Evolutionary conservation across 2,797 vertebrate species (phyloP).

Genomic region (Lagocephalus sceleratus): DNA sequence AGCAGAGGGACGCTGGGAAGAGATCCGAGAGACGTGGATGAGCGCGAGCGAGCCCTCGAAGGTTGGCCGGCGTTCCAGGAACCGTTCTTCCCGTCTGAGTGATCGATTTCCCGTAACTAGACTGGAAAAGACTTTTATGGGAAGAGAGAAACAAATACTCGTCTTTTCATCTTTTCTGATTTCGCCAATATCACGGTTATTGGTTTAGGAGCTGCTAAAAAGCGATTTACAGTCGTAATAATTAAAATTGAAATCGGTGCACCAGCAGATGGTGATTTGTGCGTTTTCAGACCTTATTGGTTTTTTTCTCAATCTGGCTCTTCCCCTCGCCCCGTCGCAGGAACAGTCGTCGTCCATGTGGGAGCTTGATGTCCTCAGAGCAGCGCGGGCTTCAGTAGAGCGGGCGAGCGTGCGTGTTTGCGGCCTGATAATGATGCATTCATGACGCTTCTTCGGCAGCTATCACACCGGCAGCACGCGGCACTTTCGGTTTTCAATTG

Average conservation of each 20-base stretch:
- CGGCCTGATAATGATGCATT: conserved; percentile 39
- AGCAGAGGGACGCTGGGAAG: conserved; percentile 55
- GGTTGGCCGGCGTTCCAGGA: not conserved
- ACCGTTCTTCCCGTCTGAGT: no score
- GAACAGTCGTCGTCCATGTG: not conserved
- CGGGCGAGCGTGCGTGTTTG: conserved; percentile 33
- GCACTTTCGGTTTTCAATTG: conserved; percentile 8
- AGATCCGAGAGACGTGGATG: conserved; percentile 11
- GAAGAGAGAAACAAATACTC: conserved; percentile 25
- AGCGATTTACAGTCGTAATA: no score
- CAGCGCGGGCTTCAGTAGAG: conserved; percentile 7
- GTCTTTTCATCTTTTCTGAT: no score
- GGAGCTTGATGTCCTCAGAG: conserved; percentile 21
- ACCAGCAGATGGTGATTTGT: not conserved
- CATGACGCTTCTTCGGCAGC: conserved; percentile 25
- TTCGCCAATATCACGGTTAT: no score
- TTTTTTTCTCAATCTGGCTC: no score
- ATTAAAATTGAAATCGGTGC: no score
- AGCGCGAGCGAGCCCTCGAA: no score
- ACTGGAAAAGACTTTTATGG: conserved; percentile 42
- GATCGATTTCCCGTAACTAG: no score
- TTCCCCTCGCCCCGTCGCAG: not conserved
- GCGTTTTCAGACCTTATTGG: not conserved
- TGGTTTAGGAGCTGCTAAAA: no score
- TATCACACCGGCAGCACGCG: conserved; percentile 23